Percentiles rank a stretch among this genome's conserved stretches.
phyloP scores from a whole-genome alignment of 2,888 invertebrate genomes.

The Lumbricus terrestris region DNA sequence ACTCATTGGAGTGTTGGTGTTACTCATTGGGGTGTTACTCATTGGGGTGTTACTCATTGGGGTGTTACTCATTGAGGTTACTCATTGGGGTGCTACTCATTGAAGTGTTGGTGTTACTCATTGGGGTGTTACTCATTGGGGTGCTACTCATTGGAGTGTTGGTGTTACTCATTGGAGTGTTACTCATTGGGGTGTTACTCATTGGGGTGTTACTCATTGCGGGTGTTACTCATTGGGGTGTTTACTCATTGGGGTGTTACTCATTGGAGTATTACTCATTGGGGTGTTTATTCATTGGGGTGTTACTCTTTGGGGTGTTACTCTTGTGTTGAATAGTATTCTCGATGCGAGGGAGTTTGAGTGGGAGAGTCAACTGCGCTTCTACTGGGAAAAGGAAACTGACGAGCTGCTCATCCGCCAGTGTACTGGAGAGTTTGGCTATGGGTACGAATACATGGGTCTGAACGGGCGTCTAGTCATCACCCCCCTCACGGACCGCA shows the following conservation, averaged over 20 bases:
- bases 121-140: not conserved
- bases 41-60: not conserved
- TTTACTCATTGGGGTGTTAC: not conserved
- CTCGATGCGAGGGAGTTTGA: constrained; percentile 82
- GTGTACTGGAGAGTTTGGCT: constrained; percentile 79
- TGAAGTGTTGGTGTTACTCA: too few relatives aligned
- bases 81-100: not conserved
- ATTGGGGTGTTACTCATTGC: not conserved
- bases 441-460: constrained; percentile 94
- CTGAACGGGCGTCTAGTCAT: constrained; percentile 85
- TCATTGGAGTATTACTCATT: too few relatives aligned
- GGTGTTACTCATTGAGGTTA: too few relatives aligned
- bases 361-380: constrained; percentile 89
- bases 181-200: not conserved
- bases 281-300: too few relatives aligned
- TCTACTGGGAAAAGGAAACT: constrained; percentile 81
- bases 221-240: too few relatives aligned
- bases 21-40: too few relatives aligned
- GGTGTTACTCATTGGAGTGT: too few relatives aligned
- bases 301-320: not conserved
- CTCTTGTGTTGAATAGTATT: constrained; percentile 65
- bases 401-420: constrained; percentile 81
- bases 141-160: too few relatives aligned
- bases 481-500: constrained; percentile 87
- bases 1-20: not conserved